phyloP scores from a whole-genome alignment of 1,140 invertebrate genomes.

The Lanistes nyassanus region DNA sequence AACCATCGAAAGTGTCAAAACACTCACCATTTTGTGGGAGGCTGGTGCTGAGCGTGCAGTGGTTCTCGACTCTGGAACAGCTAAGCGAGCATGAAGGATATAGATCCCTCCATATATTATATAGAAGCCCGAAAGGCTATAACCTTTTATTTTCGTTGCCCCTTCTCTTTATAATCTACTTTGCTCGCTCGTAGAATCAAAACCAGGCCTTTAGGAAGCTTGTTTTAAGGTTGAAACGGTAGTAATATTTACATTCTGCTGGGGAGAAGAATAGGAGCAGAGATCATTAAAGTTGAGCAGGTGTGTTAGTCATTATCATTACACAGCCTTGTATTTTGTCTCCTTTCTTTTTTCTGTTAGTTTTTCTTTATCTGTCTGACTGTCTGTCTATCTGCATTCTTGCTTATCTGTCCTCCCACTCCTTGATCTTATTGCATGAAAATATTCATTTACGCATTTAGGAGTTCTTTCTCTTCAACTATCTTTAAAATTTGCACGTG shows the following conservation, averaged over 20 bases:
- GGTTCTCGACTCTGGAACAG: not conserved
- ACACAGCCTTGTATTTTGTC: not conserved
- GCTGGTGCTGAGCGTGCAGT: not conserved
- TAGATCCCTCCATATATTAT: not conserved
- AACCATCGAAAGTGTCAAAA: too few relatives aligned
- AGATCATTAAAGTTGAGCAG: not conserved
- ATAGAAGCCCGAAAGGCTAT: not conserved
- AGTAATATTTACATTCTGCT: not conserved
- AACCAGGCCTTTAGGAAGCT: not conserved
- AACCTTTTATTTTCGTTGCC: not conserved
- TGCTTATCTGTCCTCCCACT: too few relatives aligned
- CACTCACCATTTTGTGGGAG: not conserved
- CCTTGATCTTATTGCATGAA: too few relatives aligned
- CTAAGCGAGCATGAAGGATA: not conserved
- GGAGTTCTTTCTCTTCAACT: too few relatives aligned
- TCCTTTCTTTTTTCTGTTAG: not conserved
- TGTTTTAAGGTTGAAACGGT: not conserved
- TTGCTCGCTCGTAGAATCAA: not conserved
- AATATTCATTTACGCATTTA: too few relatives aligned
- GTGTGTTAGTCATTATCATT: not conserved
- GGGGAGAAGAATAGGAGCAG: too few relatives aligned
- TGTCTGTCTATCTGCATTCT: not conserved
- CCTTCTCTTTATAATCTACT: not conserved
- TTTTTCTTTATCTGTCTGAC: not conserved
- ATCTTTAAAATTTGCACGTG: too few relatives aligned